Evolutionary conservation across 2,113 vertebrate species (phyloP).

Genomic region (Chascanopsetta lugubris): DNA sequence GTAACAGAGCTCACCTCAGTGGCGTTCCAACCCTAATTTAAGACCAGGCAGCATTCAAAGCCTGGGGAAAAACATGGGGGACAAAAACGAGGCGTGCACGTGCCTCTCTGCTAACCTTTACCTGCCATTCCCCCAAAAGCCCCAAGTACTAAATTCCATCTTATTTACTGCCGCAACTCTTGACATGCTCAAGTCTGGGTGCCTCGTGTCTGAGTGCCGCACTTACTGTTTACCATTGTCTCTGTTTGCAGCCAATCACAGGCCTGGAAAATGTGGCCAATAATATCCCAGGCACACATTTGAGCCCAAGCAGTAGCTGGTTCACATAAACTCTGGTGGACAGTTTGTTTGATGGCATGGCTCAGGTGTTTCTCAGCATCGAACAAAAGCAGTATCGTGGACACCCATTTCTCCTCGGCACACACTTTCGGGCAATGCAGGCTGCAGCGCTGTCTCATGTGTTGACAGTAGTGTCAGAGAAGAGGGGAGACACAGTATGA

Average conservation of each 20-base stretch:
- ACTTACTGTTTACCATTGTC: slow-evolving; percentile 3
- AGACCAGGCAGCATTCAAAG: slow-evolving; percentile 54
- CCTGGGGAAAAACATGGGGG: slow-evolving; percentile 50
- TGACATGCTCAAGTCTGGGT: slow-evolving; percentile 11
- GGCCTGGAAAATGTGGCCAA: slow-evolving; percentile 7
- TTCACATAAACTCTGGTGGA: too few relatives aligned
- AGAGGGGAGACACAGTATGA: slow-evolving; percentile 6
- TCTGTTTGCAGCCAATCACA: slow-evolving; percentile 1
- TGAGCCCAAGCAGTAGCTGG: background rate
- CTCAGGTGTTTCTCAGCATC: slow-evolving; percentile 27
- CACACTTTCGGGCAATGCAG: slow-evolving; percentile 7
- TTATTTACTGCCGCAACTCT: slow-evolving; percentile 15
- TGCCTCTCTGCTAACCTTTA: slow-evolving; percentile 55
- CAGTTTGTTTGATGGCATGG: slow-evolving; percentile 20
- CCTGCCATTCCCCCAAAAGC: slow-evolving; percentile 33
- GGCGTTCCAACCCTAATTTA: slow-evolving; percentile 66
- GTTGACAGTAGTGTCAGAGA: background rate
- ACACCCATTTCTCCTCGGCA: background rate
- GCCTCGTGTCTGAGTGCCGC: slow-evolving; percentile 25
- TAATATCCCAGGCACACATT: slow-evolving; percentile 8
- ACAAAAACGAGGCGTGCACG: slow-evolving; percentile 28
- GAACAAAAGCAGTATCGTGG: slow-evolving; percentile 6
- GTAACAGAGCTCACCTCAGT: slow-evolving; percentile 71
- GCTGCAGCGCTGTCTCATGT: too few relatives aligned
- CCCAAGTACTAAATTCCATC: slow-evolving; percentile 25